A percentile compares a stretch with the other conserved stretches of the same genome.
Conservation (phyloP, 2,113 vertebrate species). For the Tichodroma muraria region DNA sequence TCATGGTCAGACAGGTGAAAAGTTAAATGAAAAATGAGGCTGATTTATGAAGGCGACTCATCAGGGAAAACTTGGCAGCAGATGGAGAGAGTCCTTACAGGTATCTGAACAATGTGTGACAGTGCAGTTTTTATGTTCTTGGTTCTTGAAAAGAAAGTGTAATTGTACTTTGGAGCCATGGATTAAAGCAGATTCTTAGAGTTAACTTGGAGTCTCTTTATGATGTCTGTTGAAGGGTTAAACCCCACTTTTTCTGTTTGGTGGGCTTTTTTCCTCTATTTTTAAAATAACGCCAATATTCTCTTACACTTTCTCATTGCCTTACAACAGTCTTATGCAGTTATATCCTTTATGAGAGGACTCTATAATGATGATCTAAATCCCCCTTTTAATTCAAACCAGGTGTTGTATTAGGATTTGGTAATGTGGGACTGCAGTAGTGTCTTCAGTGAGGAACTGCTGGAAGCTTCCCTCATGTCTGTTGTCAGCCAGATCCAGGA, state of each 20-base stretch:
- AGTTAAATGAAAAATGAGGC: neutral
- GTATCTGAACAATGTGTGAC: neutral
- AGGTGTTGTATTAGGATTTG: neutral
- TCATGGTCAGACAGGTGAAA: neutral
- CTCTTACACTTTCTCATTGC: neutral
- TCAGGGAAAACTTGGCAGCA: neutral
- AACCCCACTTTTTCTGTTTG: neutral
- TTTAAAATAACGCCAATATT: neutral
- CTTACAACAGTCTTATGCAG: neutral
- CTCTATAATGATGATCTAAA: neutral
- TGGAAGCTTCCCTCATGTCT: neutral
- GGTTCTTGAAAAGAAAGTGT: neutral
- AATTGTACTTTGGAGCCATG: neutral
- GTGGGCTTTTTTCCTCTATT: rapidly evolving
- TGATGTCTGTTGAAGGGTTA: neutral
- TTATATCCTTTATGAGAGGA: neutral
- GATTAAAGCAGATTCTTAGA: neutral
- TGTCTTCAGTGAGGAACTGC: neutral
- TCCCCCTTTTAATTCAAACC: neutral
- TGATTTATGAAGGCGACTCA: neutral
- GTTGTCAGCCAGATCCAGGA: neutral
- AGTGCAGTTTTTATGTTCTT: neutral
- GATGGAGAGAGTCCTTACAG: neutral
- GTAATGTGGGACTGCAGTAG: neutral
- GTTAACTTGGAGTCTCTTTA: neutral